These are phyloP conservation scores for Drosophila cracens DNA, from an alignment of 2,888 invertebrate species.

Conservation along the genomic window DNA sequence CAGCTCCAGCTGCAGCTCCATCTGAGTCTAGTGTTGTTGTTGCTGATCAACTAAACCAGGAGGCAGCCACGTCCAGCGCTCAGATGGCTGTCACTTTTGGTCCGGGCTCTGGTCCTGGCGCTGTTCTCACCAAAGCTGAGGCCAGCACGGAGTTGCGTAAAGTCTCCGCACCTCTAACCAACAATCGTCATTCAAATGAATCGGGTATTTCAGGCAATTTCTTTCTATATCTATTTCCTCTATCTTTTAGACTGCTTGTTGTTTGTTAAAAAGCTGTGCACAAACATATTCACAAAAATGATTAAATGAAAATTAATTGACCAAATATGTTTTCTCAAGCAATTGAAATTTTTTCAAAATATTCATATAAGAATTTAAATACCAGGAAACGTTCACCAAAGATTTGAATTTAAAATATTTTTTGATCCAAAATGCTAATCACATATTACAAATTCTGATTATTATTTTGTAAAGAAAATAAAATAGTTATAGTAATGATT, in stretches of 20 bases:
- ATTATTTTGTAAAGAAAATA: not conserved
- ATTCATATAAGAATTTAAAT: not conserved
- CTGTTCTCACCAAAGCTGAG: constrained; percentile 27
- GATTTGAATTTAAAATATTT: not conserved
- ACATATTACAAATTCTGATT: not conserved
- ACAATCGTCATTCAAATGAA: constrained; percentile 85
- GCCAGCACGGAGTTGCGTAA: constrained; percentile 82
- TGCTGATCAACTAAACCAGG: constrained; percentile 25
- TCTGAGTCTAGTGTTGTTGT: constrained; percentile 20
- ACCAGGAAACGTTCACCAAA: not conserved
- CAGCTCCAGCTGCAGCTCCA: constrained; percentile 15
- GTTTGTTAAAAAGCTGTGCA: not conserved
- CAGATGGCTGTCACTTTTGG: constrained; percentile 13
- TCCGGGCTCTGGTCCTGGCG: constrained; percentile 5
- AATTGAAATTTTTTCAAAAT: not conserved
- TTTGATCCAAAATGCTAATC: not conserved
- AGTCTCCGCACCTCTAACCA: constrained; percentile 67
- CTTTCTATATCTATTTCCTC: constrained; percentile 3
- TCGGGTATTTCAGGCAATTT: constrained; percentile 80
- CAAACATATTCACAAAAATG: not conserved
- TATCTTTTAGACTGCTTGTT: constrained; percentile 9
- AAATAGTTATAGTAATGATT: not conserved
- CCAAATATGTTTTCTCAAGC: not conserved
- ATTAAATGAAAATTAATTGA: not conserved
- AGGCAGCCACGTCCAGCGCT: constrained; percentile 25